Conservation (phyloP, 1,140 invertebrate genomes). For the Zeugodacus cucurbitae region DNA sequence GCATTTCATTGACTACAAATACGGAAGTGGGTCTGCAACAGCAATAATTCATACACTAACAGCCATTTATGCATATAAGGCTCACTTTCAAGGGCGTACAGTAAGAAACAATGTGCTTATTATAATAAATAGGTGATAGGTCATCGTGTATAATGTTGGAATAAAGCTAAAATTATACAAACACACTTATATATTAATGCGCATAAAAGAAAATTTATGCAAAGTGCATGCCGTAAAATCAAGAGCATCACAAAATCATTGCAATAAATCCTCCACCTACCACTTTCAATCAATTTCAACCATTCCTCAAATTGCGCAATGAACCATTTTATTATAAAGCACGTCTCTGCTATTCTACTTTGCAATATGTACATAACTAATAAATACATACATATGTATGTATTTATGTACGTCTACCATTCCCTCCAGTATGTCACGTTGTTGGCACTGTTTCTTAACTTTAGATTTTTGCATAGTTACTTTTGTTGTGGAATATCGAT, state of each 20-base stretch:
- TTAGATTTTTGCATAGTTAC: background rate
- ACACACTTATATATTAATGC: background rate
- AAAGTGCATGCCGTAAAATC: background rate
- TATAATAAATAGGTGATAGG: background rate
- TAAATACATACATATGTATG: background rate
- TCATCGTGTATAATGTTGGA: background rate
- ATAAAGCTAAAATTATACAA: background rate
- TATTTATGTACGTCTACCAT: background rate
- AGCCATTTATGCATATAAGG: background rate
- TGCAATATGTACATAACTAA: background rate
- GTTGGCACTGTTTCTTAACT: conserved; percentile 20
- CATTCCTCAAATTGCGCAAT: conserved; percentile 21
- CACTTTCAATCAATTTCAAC: background rate
- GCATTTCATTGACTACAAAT: background rate
- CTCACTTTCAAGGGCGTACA: background rate
- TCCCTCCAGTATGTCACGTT: background rate
- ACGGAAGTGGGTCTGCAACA: background rate
- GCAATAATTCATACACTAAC: background rate
- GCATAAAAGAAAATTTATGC: background rate
- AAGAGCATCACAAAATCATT: background rate
- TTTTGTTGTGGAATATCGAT: conserved; percentile 35
- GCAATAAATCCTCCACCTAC: background rate
- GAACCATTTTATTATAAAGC: background rate
- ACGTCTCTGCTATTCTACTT: background rate
- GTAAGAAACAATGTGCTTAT: background rate